Conservation (phyloP, 1,140 invertebrate genomes). For the Sarcophaga bullata region DNA sequence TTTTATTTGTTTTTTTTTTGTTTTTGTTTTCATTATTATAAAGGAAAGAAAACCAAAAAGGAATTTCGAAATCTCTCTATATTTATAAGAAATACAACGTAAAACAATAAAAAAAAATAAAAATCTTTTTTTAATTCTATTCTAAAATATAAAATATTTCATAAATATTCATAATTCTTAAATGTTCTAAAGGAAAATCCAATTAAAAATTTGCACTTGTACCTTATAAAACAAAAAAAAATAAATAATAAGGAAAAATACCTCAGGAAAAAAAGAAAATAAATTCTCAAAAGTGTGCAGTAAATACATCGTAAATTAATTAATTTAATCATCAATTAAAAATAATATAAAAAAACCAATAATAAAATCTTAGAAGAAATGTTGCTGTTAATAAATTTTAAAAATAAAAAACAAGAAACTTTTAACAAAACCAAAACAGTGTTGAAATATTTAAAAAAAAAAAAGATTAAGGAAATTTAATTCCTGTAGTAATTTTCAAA, state of each 20-base stretch:
- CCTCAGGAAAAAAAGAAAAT: background rate
- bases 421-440: background rate
- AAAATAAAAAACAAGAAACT: background rate
- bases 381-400: background rate
- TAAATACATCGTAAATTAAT: background rate
- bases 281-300: background rate
- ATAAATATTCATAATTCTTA: background rate
- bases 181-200: background rate
- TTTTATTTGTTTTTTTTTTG: slow-evolving; percentile 7
- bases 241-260: too few relatives aligned
- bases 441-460: too few relatives aligned
- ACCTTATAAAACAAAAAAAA: background rate
- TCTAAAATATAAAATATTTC: background rate
- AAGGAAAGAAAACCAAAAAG: background rate
- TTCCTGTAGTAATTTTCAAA: too few relatives aligned
- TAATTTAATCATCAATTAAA: background rate
- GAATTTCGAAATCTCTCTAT: slow-evolving; percentile 29
- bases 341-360: too few relatives aligned
- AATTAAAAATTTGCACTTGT: background rate
- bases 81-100: background rate
- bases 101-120: background rate
- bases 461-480: too few relatives aligned
- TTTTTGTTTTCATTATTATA: slow-evolving; percentile 25
- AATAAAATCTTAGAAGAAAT: background rate
- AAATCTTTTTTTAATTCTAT: background rate